These are phyloP conservation scores for Silurus aristotelis DNA, from an alignment of 2,797 vertebrate species.

Conservation along the genomic window DNA sequence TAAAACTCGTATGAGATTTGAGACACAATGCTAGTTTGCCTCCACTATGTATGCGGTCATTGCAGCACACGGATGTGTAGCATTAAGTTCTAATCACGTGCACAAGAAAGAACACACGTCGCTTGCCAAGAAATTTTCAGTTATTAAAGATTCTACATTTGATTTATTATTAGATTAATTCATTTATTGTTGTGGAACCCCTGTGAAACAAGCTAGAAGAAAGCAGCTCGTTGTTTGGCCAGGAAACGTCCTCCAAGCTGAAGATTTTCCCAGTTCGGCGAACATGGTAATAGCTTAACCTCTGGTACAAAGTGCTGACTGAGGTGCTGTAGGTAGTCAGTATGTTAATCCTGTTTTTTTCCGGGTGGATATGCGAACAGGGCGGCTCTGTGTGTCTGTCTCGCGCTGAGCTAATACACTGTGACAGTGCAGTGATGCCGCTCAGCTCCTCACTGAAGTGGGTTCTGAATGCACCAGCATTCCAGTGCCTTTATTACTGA, in stretches of 20 bases:
- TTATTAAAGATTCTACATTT: background rate
- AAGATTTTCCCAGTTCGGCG: background rate
- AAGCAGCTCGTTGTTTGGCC: background rate
- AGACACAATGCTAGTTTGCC: background rate
- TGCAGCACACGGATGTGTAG: background rate
- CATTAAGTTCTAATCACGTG: background rate
- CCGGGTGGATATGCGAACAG: background rate
- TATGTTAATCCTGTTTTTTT: constrained; percentile 20
- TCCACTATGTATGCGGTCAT: background rate
- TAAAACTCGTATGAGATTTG: background rate
- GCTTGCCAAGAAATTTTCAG: background rate
- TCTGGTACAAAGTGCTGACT: constrained; percentile 4
- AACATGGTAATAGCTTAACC: background rate
- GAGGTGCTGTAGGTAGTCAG: background rate
- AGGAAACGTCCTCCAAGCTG: background rate
- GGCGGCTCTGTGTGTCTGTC: constrained; percentile 12
- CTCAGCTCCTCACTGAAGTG: constrained; percentile 62
- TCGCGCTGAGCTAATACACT: constrained; percentile 63
- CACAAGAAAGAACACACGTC: too few species aligned
- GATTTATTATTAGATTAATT: too few species aligned
- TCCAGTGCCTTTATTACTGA: background rate
- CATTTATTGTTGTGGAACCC: background rate
- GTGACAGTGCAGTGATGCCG: constrained; percentile 70
- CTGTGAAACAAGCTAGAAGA: background rate
- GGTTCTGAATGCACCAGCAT: constrained; percentile 58